Base-by-base conservation (phyloP, 2,113 vertebrate genomes). In the Stomatorhinus ivindoensis region DNA sequence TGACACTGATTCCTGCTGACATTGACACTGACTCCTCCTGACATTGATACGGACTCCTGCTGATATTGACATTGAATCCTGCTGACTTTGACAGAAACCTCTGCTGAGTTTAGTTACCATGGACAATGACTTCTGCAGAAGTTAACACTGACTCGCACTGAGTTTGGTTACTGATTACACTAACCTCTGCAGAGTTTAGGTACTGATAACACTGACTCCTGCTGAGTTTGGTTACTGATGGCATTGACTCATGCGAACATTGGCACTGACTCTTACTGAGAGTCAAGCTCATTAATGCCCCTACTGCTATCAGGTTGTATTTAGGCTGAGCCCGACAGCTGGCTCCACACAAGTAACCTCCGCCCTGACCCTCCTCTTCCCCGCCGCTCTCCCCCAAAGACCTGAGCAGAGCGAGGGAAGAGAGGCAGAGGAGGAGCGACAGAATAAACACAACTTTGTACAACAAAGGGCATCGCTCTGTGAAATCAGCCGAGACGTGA, bases 381-480 rank as follows among this genome's bases (percentile, higher is more conserved):
- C 31, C 42, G 1, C 13, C 13, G 5, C 10, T 51, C 47, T 86
- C n/a, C 48, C 47, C 8, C 13, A 50, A 48, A 27, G 83, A 86
- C 17, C 44, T 6, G 35, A 80, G 73, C 21, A n/a, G 82, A 46
- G 42, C 5, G 44, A 84, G 44, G 44, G 82, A n/a, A 44, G 76
- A 15, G 21, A 89, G 86, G 31, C 76, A 35, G 10, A 39, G 42
- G 44, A 46, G 51, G 87, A 88, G 90, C 88, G 58, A 89, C 39
- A 19, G 19, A 90, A 61, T 27, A 90, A 83, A 89, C 86, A 61
- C 89, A 89, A 93, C 89, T 91, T 88, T 89, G 89, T 92, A 92
- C 91, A 93, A 90, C 90, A 91, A 92, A 93, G 85, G 83, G 90
- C 90, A 91, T 92, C 88, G 65, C 73, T 85, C 83, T 92, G 91